Evolutionary conservation across 1,140 invertebrate species (phyloP).

Genomic region (Aphidius gifuensis): DNA sequence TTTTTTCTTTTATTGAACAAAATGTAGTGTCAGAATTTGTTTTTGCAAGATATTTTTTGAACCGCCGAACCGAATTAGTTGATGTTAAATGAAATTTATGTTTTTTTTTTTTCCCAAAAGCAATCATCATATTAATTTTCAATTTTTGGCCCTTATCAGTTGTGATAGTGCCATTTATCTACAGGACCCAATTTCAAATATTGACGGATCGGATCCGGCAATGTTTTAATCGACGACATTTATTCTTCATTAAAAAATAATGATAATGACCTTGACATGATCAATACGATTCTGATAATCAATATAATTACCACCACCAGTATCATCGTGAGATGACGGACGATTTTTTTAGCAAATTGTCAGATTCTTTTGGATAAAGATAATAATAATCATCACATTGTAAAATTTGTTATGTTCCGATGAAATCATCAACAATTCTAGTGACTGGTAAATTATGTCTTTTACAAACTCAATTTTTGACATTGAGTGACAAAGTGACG

Average conservation of each 20-base stretch:
- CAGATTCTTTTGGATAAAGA: constrained; percentile 86
- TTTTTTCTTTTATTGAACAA: no score
- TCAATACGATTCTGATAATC: constrained; percentile 98
- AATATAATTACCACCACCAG: constrained; percentile 98
- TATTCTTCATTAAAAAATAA: constrained; percentile 47
- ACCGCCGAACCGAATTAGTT: no score
- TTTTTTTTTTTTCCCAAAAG: no score
- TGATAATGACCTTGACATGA: constrained; percentile 73
- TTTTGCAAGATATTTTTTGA: no score
- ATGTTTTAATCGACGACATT: constrained; percentile 9
- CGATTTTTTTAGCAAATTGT: constrained; percentile 65
- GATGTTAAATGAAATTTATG: no score
- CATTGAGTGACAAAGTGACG: no score
- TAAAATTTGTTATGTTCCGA: constrained; percentile 76
- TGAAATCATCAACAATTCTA: constrained; percentile 86
- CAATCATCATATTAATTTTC: no score
- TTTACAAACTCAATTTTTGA: constrained; percentile 98
- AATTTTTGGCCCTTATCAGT: no score
- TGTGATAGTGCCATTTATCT: no score
- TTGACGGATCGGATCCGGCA: no score
- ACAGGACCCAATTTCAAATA: no score
- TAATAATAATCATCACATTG: constrained; percentile 87
- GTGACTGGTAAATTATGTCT: constrained; percentile 92
- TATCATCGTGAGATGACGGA: constrained; percentile 79
- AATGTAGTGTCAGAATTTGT: no score